Conservation (phyloP, 2,797 vertebrate species). For the Hippopotamyrus pictus region DNA sequence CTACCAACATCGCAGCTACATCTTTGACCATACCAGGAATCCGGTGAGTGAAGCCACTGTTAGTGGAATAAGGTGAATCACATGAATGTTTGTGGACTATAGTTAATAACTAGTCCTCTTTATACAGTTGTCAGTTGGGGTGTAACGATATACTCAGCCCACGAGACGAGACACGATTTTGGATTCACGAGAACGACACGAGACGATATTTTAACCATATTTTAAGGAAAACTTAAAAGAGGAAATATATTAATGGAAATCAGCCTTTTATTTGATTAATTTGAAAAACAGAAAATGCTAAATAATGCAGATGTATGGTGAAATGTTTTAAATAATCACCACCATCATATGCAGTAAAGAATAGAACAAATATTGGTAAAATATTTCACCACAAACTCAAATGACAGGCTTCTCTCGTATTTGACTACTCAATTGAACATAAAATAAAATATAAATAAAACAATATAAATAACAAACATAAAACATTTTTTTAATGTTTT, state of each 20-base stretch:
- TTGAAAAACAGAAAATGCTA: not conserved
- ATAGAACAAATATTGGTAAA: not conserved
- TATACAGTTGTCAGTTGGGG: not conserved
- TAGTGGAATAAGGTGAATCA: not conserved
- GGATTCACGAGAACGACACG: too few relatives aligned
- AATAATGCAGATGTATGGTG: too few relatives aligned
- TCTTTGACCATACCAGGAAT: conserved; percentile 95
- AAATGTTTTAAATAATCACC: too few relatives aligned
- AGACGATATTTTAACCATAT: not conserved
- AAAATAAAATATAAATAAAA: too few relatives aligned
- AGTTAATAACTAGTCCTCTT: not conserved
- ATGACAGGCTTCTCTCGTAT: not conserved
- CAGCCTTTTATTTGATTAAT: not conserved
- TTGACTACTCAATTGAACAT: too few relatives aligned
- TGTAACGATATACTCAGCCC: not conserved
- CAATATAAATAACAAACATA: too few relatives aligned
- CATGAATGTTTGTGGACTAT: not conserved
- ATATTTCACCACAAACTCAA: not conserved
- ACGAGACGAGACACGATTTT: too few relatives aligned
- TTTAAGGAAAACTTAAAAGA: not conserved
- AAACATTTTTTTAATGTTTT: too few relatives aligned
- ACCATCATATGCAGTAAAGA: too few relatives aligned
- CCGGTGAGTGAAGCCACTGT: conserved; percentile 60
- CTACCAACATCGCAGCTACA: conserved; percentile 94
- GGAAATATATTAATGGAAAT: not conserved